Evolutionary conservation across 2,797 vertebrate genomes (phyloP).

Genomic region (Cuniculus paca): DNA sequence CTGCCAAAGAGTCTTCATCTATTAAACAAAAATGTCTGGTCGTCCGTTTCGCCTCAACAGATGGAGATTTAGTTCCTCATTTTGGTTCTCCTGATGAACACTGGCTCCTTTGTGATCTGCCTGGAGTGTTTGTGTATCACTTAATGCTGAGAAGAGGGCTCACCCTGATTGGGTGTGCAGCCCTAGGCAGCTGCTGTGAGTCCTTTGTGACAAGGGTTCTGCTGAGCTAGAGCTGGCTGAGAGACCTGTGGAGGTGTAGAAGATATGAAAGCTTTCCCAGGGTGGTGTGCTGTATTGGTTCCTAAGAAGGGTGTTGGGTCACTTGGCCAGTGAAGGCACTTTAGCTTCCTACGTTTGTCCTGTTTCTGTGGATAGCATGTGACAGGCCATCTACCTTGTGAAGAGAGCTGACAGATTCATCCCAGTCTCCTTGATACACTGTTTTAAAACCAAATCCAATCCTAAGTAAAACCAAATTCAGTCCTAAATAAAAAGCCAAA

Average conservation of each 20-base stretch:
- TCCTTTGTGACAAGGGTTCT: constrained; percentile 39
- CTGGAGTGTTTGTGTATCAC: constrained; percentile 65
- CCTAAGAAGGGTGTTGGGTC: constrained; percentile 1
- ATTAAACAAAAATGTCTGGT: constrained; percentile 79
- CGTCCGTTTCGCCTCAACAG: constrained; percentile 66
- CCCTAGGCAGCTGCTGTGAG: constrained; percentile 37
- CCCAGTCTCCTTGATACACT: neutral
- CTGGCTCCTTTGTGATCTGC: constrained; percentile 80
- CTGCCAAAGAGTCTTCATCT: constrained; percentile 74
- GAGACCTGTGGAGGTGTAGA: neutral
- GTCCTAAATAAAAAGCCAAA: constrained; percentile 9
- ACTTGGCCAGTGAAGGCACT: constrained; percentile 64
- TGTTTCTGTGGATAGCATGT: constrained; percentile 40
- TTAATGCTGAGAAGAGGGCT: constrained; percentile 54
- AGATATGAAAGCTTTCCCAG: neutral
- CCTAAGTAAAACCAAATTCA: neutral
- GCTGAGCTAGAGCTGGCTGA: neutral
- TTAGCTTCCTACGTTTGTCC: constrained; percentile 74
- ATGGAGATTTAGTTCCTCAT: constrained; percentile 82
- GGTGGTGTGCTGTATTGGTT: neutral
- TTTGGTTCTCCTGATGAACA: constrained; percentile 81
- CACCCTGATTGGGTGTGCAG: constrained; percentile 48
- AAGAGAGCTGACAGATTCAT: constrained; percentile 62
- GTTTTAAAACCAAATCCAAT: neutral
- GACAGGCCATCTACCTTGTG: neutral